Evolutionary conservation across 1,140 invertebrate species (phyloP), one percentile per base, ranked within the genome.

Genomic region (Bombus waltoni): DNA sequence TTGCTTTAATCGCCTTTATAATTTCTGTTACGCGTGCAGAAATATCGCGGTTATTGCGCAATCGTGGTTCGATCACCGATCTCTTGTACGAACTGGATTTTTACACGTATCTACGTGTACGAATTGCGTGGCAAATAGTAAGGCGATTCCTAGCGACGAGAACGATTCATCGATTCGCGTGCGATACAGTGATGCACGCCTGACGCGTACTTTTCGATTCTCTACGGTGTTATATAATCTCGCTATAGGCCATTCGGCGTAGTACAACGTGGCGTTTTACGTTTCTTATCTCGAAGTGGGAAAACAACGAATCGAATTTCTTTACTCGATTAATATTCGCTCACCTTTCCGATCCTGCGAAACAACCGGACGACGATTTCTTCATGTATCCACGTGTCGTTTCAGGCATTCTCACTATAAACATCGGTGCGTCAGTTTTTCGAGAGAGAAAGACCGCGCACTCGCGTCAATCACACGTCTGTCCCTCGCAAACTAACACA

Each of bases 381-480:
- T 90, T 91, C 88, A 82, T 42, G 87, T 92, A 93, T 93, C 91
- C 92, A 92, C 88, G 87, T 90, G 77, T 76, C 74, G 78, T 76
- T 47, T 47, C 47, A 62, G 53, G 38, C 79, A 71, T 70, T 38
- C 85, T 80, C 87, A 89, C 88, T 81, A 66, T 57, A 83, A 89
- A 89, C 84, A 86, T 83, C 53, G 53, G 85, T 78, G 53, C 83
- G 88, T 68, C 59, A 44, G 68, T 76, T 62, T 75, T 76, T 44
- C 6, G 15, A 32, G 11, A n/a, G 62, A 35, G 32, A 22, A 68
- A 22, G 15, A 62, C 11, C 72, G 74, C 85, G 81, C 89, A 90
- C 88, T 86, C 78, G 81, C 75, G 88, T 75, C 71, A 38, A 89
- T 78, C 88, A 90, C 89, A 90, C 83, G 44, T 65, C n/a, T n/a